These are phyloP conservation scores for Hirundichthys speculiger DNA, from an alignment of 2,113 vertebrate species.

Conservation along the genomic window DNA sequence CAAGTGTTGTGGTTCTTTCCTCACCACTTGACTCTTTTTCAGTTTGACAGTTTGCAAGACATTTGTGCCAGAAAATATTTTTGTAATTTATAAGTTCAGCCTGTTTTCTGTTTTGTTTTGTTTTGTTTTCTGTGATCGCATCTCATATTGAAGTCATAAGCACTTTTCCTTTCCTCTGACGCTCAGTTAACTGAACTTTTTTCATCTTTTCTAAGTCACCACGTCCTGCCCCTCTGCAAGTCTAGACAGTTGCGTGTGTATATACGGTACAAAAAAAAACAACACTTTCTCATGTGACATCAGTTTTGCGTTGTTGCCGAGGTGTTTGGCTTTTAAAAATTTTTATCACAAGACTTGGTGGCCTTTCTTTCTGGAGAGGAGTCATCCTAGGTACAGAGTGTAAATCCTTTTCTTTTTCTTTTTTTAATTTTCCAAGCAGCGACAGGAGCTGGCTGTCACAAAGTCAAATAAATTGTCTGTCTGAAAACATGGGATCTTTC, in stretches of 20 bases:
- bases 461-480: constrained; percentile 51
- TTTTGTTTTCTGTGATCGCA: constrained; percentile 12
- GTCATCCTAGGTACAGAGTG: constrained; percentile 44
- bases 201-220: constrained; percentile 74
- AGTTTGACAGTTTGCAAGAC: constrained; percentile 20
- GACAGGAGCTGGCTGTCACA: constrained; percentile 53
- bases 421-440: constrained; percentile 11
- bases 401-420: neutral
- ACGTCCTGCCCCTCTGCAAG: constrained; percentile 32
- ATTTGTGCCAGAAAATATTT: constrained; percentile 42
- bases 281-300: constrained; percentile 49
- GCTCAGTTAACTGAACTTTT: constrained; percentile 48
- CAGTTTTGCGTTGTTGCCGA: constrained; percentile 31
- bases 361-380: constrained; percentile 68
- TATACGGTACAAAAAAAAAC: constrained; percentile 73
- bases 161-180: constrained; percentile 52
- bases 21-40: constrained; percentile 34
- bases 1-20: constrained; percentile 22
- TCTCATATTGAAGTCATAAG: constrained; percentile 45
- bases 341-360: constrained; percentile 57
- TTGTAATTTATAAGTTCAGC: no score
- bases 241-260: constrained; percentile 61
- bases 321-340: constrained; percentile 28
- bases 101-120: neutral
- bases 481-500: constrained; percentile 59